Evolutionary conservation across 2,888 invertebrate genomes (phyloP).

Genomic region (Limnephilus rhombicus): DNA sequence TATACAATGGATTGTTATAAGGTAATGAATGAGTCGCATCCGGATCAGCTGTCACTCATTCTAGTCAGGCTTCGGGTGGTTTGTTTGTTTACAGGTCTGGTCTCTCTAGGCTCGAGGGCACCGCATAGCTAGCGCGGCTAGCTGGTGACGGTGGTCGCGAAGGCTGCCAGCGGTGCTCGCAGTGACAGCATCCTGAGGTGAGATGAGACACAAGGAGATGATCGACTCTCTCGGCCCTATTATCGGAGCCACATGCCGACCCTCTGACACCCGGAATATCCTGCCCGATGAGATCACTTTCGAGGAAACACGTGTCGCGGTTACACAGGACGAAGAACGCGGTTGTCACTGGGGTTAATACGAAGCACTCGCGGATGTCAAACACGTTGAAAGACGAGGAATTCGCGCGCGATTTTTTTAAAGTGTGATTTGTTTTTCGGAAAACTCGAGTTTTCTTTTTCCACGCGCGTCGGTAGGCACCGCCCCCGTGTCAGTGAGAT

Average conservation of each 20-base stretch:
- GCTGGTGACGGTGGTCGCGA: slow-evolving; percentile 65
- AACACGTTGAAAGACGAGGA: not conserved
- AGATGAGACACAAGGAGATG: not conserved
- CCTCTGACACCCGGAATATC: not conserved
- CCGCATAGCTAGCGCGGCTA: slow-evolving; percentile 56
- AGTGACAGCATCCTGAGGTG: slow-evolving; percentile 38
- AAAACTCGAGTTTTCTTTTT: not conserved
- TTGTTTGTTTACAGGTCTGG: not conserved
- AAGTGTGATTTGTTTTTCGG: not conserved
- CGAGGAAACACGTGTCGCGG: slow-evolving; percentile 33
- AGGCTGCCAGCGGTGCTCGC: slow-evolving; percentile 68
- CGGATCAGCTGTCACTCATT: not conserved
- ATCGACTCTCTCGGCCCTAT: not conserved
- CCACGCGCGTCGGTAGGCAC: slow-evolving; percentile 29
- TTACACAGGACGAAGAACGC: slow-evolving; percentile 6
- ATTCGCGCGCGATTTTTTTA: slow-evolving; percentile 15
- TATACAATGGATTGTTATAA: slow-evolving; percentile 65
- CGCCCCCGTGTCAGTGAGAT: slow-evolving; percentile 15
- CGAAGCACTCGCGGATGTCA: not conserved
- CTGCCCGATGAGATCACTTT: not conserved
- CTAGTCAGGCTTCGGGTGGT: not conserved
- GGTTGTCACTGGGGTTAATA: not conserved
- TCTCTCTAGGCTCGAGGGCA: not conserved
- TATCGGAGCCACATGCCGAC: not conserved
- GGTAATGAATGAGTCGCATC: slow-evolving; percentile 15